Conservation (phyloP, 2,888 invertebrate species). For the Caenorhabditis becei region DNA sequence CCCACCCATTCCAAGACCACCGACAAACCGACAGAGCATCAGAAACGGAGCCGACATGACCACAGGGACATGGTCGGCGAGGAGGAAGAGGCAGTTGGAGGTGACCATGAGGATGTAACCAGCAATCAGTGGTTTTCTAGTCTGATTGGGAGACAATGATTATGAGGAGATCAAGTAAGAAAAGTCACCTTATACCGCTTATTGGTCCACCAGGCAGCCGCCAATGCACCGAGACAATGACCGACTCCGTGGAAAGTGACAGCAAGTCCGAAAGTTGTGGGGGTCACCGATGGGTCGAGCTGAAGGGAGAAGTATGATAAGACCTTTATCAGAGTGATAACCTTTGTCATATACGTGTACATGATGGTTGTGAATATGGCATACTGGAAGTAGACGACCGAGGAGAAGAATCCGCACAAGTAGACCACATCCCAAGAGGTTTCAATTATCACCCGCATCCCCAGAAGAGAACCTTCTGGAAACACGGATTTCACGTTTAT, state of each 20-base stretch:
- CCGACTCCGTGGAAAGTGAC: conserved; percentile 52
- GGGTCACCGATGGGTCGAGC: conserved; percentile 33
- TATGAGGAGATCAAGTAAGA: neutral
- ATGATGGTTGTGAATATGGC: conserved; percentile 55
- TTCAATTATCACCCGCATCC: conserved; percentile 55
- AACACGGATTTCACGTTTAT: neutral
- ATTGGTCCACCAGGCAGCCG: conserved; percentile 54
- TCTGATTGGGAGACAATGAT: conserved; percentile 3
- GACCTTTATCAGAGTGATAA: neutral
- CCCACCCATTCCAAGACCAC: conserved; percentile 56
- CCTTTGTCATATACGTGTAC: conserved; percentile 60
- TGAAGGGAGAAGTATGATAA: conserved; percentile 8
- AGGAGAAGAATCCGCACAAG: conserved; percentile 47
- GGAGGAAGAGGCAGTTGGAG: conserved; percentile 42
- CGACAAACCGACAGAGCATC: conserved; percentile 47
- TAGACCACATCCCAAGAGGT: conserved; percentile 56
- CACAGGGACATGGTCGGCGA: conserved; percentile 44
- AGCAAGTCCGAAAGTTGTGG: conserved; percentile 42
- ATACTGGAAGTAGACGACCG: conserved; percentile 49
- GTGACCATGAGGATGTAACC: conserved; percentile 29
- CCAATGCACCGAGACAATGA: conserved; percentile 44
- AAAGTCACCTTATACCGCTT: conserved; percentile 30
- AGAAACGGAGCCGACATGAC: conserved; percentile 21
- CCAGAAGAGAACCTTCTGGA: neutral
- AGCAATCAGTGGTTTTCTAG: conserved; percentile 31